phyloP scores from a whole-genome alignment of 2,888 invertebrate genomes.

The Tryphoninae sp. region DNA sequence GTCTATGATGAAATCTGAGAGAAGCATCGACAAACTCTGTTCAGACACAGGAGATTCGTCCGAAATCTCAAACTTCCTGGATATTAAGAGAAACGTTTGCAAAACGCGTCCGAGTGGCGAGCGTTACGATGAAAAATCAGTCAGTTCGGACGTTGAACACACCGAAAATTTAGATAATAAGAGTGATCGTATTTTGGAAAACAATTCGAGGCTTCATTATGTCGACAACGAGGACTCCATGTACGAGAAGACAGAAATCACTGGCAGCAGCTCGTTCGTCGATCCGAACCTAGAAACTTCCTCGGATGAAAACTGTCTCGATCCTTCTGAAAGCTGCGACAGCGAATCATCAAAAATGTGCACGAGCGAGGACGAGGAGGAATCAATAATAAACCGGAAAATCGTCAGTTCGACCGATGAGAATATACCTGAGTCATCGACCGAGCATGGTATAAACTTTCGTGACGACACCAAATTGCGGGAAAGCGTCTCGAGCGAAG shows the following conservation, averaged over 20 bases:
- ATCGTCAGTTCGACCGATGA: conserved; percentile 45
- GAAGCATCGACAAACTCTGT: conserved; percentile 32
- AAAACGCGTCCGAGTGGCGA: conserved; percentile 47
- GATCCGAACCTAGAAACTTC: conserved; percentile 14
- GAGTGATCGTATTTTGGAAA: conserved; percentile 58
- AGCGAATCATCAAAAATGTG: conserved; percentile 40
- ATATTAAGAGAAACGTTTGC: conserved; percentile 32
- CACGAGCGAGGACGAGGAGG: conserved; percentile 39
- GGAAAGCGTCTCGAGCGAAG: conserved; percentile 48
- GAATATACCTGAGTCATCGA: conserved; percentile 64
- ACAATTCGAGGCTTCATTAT: conserved; percentile 41
- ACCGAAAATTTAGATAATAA: conserved; percentile 19
- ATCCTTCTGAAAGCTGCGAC: conserved; percentile 26
- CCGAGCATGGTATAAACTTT: conserved; percentile 74
- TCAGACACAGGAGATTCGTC: conserved; percentile 45
- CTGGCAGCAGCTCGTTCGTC: neutral
- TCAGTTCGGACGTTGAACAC: conserved; percentile 22
- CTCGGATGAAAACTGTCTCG: conserved; percentile 13
- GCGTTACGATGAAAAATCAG: conserved; percentile 43
- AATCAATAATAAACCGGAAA: conserved; percentile 10
- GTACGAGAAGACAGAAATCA: conserved; percentile 44
- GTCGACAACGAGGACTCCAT: conserved; percentile 51
- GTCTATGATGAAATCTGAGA: conserved; percentile 70
- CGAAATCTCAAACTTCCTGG: conserved; percentile 52
- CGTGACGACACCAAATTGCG: conserved; percentile 60